Evolutionary conservation across 1,140 invertebrate genomes (phyloP).

Genomic region (Ruditapes philippinarum): DNA sequence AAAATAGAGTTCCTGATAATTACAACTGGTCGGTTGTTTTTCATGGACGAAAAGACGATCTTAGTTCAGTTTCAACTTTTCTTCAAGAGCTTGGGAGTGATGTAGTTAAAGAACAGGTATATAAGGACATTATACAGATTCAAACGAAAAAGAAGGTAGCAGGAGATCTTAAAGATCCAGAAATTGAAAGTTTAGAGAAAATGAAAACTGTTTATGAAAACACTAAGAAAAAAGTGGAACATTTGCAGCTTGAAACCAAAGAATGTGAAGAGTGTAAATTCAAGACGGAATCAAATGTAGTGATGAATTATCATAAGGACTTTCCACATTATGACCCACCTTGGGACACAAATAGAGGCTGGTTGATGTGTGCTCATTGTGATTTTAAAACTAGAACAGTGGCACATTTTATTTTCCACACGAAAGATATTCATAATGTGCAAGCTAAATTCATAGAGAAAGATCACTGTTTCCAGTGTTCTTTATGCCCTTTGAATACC

Average conservation of each 20-base stretch:
- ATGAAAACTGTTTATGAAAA: conserved; percentile 92
- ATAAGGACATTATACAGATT: conserved; percentile 95
- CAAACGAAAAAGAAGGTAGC: conserved; percentile 92
- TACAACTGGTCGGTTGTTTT: conserved; percentile 75
- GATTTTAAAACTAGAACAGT: conserved; percentile 95
- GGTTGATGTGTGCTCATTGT: conserved; percentile 93
- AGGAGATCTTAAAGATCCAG: conserved; percentile 90
- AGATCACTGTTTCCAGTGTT: conserved; percentile 95
- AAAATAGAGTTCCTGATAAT: conserved; percentile 76
- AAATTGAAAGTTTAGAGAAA: conserved; percentile 93
- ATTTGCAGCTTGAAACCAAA: conserved; percentile 92
- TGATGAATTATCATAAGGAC: conserved; percentile 96
- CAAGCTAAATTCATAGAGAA: conserved; percentile 94
- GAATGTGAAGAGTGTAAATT: conserved; percentile 97
- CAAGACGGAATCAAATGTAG: conserved; percentile 95
- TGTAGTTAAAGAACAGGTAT: conserved; percentile 97
- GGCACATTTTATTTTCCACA: conserved; percentile 96
- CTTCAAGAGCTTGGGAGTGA: conserved; percentile 97
- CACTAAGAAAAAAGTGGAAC: conserved; percentile 90
- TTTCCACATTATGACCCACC: conserved; percentile 93
- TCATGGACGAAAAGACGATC: conserved; percentile 77
- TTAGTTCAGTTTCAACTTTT: conserved; percentile 94
- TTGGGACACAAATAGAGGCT: conserved; percentile 89
- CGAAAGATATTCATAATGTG: conserved; percentile 95
- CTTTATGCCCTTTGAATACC: conserved; percentile 97